These are phyloP conservation scores for Corella eumyota DNA, from an alignment of 23 tunicate species.

Conservation along the genomic window DNA sequence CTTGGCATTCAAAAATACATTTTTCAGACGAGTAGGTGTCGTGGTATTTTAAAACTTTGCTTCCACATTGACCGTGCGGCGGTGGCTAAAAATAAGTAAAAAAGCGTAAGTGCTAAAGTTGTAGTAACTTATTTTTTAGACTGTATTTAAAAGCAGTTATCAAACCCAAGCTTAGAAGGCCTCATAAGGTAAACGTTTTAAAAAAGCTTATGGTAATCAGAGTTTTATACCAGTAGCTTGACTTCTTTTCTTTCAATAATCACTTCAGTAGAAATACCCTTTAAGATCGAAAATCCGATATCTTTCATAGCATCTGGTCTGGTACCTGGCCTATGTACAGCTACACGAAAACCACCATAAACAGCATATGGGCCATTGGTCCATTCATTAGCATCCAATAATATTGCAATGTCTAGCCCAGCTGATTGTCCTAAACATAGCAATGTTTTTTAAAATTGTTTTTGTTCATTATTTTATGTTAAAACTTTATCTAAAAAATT, in stretches of 20 bases:
- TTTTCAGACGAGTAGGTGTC: conserved; percentile 12
- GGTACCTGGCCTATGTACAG: conserved; percentile 2
- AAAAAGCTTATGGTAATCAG: background rate
- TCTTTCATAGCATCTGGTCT: background rate
- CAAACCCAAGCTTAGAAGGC: too few species aligned
- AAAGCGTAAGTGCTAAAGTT: too few species aligned
- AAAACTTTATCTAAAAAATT: too few species aligned
- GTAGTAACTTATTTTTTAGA: too few species aligned
- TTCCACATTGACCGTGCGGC: conserved; percentile 44
- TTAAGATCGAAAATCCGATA: background rate
- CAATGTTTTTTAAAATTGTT: too few species aligned
- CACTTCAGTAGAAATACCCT: conserved; percentile 1
- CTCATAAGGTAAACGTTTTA: too few species aligned
- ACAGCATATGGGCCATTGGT: background rate
- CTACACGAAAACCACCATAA: conserved; percentile 8
- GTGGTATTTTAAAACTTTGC: conserved; percentile 2
- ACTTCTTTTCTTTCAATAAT: background rate
- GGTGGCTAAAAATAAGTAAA: conserved; percentile 13
- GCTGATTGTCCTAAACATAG: background rate
- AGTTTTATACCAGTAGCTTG: background rate
- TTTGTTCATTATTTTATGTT: too few species aligned
- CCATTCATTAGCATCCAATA: conserved; percentile 1
- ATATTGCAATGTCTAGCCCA: background rate
- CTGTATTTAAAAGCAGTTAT: too few species aligned
- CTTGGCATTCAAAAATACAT: conserved; percentile 24